Evolutionary conservation across 2,113 vertebrate genomes (phyloP).

Genomic region (Lepisosteus osseus): DNA sequence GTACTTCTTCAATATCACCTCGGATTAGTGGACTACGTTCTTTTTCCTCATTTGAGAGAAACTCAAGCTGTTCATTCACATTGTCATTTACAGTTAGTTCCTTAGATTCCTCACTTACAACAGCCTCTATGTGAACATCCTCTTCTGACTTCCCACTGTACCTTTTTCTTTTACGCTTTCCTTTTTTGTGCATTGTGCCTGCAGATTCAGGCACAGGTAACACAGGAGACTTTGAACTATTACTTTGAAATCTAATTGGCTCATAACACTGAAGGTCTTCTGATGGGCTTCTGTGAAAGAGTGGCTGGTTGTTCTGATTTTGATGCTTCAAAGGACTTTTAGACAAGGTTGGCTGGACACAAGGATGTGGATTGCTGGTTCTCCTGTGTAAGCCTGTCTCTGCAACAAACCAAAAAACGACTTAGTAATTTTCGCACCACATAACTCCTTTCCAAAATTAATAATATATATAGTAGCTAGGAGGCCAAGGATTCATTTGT

Average conservation of each 20-base stretch:
- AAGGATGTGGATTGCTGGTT: constrained; percentile 14
- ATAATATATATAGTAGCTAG: no score
- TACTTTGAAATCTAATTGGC: background rate
- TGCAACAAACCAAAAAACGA: constrained; percentile 3
- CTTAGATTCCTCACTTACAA: background rate
- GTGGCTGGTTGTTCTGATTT: background rate
- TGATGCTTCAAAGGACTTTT: background rate
- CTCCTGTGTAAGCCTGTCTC: constrained; percentile 21
- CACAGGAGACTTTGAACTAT: background rate
- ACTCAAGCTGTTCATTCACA: background rate
- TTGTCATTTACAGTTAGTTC: constrained; percentile 1
- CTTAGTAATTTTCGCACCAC: no score
- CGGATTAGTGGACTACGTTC: background rate
- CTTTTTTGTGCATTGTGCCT: background rate
- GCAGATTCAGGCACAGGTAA: background rate
- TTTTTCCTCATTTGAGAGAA: background rate
- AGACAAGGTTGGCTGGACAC: background rate
- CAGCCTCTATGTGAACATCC: background rate
- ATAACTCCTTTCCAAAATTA: no score
- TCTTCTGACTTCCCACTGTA: background rate
- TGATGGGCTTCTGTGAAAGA: background rate
- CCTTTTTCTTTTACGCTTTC: background rate
- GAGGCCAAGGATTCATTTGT: no score
- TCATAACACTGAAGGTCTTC: background rate
- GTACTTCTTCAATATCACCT: constrained; percentile 38